Base-by-base conservation (phyloP, 2,888 invertebrate genomes). In the Lamellibrachia satsuma region DNA sequence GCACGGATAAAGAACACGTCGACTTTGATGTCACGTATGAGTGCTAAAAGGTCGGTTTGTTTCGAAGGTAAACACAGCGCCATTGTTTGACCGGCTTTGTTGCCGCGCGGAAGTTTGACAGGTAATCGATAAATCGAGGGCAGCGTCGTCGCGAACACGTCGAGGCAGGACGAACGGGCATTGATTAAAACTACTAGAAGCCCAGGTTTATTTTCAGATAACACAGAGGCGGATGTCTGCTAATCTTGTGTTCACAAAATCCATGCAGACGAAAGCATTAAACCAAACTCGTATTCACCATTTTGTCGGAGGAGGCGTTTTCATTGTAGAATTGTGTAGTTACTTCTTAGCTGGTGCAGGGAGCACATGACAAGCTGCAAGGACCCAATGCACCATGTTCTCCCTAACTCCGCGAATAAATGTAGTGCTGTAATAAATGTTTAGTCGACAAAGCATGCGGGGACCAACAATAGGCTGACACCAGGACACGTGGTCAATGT, bases 91-190 rank as follows among this genome's bases (percentile, higher is more conserved):
- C 22, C 3, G 7, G n/a, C 75, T 11, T 22, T 75, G 75, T 75
- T 22, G 75, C 75, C 75, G 75, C 6, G 75, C 75, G 75, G 75
- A 75, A 75, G 75, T 22, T 0, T 75, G 75, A 75, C 75, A 75
- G 75, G 15, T 75, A 75, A 75, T 75, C 75, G n/a, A 75, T 75
- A 75, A 22, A 75, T 75, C 75, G 75, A 75, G 75, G 75, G 75
- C 4, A 11, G 75, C 75, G 6, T 75, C 75, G 75, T 75, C n/a
- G 75, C 75, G 22, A n/a, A n/a, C 75, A 75, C 75, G 75, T 22
- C 75, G 15, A 15, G 75, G 75, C 75, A 75, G 22, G 75, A 75
- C 22, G 6, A 15, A 15, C 75, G 15, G 22, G 15, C 75, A 75
- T 75, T 75, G 75, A 75, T 75, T 75, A 75, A 75, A 75, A 22